Percentiles rank a stretch among this genome's conserved stretches.
Conservation (phyloP, 2,888 invertebrate genomes). For the Mythimna lalbum region DNA sequence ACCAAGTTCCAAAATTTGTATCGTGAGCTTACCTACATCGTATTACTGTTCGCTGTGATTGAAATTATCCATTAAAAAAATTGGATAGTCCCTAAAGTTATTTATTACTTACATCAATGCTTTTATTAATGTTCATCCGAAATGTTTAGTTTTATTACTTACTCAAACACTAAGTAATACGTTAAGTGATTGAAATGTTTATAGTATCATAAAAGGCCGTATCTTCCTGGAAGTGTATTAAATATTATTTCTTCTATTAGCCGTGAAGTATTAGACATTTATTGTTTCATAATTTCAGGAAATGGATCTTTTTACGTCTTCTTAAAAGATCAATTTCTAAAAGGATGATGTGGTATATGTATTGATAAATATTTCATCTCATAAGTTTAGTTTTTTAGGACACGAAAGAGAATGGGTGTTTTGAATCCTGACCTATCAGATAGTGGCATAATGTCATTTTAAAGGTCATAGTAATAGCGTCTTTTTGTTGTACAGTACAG, state of each 20-base stretch:
- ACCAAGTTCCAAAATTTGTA: constrained; percentile 25
- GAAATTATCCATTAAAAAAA: constrained; percentile 60
- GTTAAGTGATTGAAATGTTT: constrained; percentile 54
- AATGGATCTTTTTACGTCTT: not conserved
- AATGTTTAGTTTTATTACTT: constrained; percentile 52
- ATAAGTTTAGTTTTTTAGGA: not conserved
- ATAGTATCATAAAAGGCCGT: constrained; percentile 26
- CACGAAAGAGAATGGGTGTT: not conserved
- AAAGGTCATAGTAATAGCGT: too few species aligned
- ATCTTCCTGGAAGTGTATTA: constrained; percentile 16
- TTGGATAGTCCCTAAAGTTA: constrained; percentile 47
- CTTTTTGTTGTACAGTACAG: too few species aligned
- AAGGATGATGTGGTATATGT: not conserved
- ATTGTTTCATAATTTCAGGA: not conserved
- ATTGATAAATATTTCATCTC: not conserved
- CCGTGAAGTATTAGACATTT: constrained; percentile 7
- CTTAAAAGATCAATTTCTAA: not conserved
- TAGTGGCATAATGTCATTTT: too few species aligned
- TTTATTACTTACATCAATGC: constrained; percentile 23
- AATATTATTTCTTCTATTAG: constrained; percentile 34
- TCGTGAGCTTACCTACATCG: constrained; percentile 16
- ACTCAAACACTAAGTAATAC: constrained; percentile 30
- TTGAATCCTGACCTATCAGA: too few species aligned
- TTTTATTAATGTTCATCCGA: constrained; percentile 27
- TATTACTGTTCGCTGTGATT: constrained; percentile 37